Base-by-base conservation (phyloP, 2,888 invertebrate species). In the Torymus auratus region DNA sequence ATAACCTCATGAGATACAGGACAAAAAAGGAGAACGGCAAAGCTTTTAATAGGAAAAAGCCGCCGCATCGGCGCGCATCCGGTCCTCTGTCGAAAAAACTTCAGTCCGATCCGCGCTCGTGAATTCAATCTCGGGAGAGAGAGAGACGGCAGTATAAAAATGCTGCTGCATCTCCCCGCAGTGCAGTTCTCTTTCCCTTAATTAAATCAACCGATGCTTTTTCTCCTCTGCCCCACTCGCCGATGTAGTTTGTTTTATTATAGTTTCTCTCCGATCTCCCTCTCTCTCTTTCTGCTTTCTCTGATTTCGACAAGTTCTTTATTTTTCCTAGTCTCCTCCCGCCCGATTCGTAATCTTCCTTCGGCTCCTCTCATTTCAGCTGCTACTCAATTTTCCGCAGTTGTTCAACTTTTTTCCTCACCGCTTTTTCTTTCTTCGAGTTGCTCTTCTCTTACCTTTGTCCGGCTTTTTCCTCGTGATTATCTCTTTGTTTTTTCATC, bases 131-230 rank as follows among this genome's bases (percentile, higher is more conserved):
- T 72, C 72, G 28, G 28, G 55, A 64, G 53, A 64, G 72, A 62
- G 58, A 70, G 60, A 20, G 10, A 56, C 28, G 28, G 2, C 28
- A 28, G 28, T 28, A 50, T 73, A 65, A 73, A 73, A 64, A 73
- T 65, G 28, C 73, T 73, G 56, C 64, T 28, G n/a, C 15, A n/a
- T 70, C 58, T 60, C 14, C 14, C 41, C 12, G 60, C 53, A 76
- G 5, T 76, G 53, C 53, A 61, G 75, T 53, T 60, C 15, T 52
- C 15, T 69, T 53, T 52, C 2, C 17, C 55, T 69, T 76, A 76
- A 76, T 76, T 76, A 76, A 69, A 69, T 76, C 76, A 68, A 61
- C 61, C 61, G 53, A 76, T 69, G 68, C 65, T 69, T 23, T 56
- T 61, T 61, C 55, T 20, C 28, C 12, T 28, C 28, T 28, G 28